Evolutionary conservation across 2,888 invertebrate genomes (phyloP), one percentile per base, ranked within the genome.

Genomic region (Prosapia bicincta): DNA sequence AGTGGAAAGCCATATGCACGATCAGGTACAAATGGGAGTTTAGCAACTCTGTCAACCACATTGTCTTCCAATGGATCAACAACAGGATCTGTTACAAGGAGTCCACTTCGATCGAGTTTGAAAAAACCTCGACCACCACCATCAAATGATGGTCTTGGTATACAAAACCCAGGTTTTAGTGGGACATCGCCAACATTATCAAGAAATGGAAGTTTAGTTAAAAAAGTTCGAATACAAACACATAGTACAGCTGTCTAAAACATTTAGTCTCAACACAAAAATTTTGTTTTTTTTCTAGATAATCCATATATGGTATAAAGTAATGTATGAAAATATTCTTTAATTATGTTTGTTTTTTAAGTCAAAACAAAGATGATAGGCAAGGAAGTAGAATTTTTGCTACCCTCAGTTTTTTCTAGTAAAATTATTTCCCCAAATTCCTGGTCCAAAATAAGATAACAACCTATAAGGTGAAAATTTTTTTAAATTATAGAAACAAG

Each of bases 181-280:
- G 92, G 94, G 1, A 92, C 93, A 80, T 95, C 95, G 20, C 96
- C 96, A 0, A 91, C 94, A 0, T 88, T 95, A 77, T 91, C 92
- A 71, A 88, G 96, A 74, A 95, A 95, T 81, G 95, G 94, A 0
- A 95, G 95, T 82, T 69, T 69, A 9, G 92, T 94, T 83, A 96
- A 96, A 84, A 95, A 96, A 86, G 96, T 96, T 77, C 89, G 96
- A 78, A 96, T 96, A 84, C 95, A 96, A 84, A 95, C 96, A 43
- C 95, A 95, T 84, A 95, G 95, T 83, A 96, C 96, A 66, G 95
- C 95, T 85, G 96, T 96, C 78, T 95, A 78, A 79, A 67, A n/a
- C 3, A 26, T n/a, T n/a, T n/a, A n/a, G n/a, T n/a, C n/a, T n/a
- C n/a, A n/a, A n/a, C n/a, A n/a, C n/a, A n/a, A n/a, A n/a, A n/a